Evolutionary conservation across 1,140 invertebrate genomes (phyloP), one percentile per base, ranked within the genome.

Genomic region (Globodera ellingtonae): DNA sequence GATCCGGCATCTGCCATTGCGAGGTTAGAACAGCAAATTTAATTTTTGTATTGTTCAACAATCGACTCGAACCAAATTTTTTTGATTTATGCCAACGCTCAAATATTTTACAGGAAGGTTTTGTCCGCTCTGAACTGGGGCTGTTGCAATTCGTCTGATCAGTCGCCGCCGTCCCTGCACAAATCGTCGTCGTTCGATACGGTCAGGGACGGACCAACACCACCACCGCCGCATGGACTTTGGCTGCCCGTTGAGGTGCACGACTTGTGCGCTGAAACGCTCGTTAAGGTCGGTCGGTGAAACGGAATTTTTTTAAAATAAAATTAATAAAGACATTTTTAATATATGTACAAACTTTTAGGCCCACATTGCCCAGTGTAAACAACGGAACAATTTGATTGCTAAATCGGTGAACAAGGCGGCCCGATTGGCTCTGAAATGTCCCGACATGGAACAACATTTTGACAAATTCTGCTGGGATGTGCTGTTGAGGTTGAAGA

Each of bases 391-490:
- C 71, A 73, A 59, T 56, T 70, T 81, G 62, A 84, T 84, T 65
- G 47, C 81, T 1, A 85, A 85, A 47, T 84, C 84, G 7, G 50
- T 85, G n/a, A 76, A 59, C 15, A 86, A 86, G 46, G 77, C 82
- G 48, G 82, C 84, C 24, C 84, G 84, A 56, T 15, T 84, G 15
- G 81, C 79, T 5, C 46, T 73, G 5, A 85, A 85, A 78, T 75
- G 72, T n/a, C 82, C 84, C 10, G 84, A 84, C 69, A 15, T 81
- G 13, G 84, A 84, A 59, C 84, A 84, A 66, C 56, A 84, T 10
- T 84, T 84, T 71, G 84, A 84, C 65, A 65, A 71, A 59, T 84
- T 85, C 66, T 84, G 84, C 69, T 85, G 82, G 82, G 79, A 85
- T 72, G 71, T 85, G 47, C 52, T 84, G 46, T 56, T 84, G 18